These are phyloP conservation scores for Pseudomyrmex pallidus DNA, from an alignment of 1,140 invertebrate species.

Conservation along the genomic window DNA sequence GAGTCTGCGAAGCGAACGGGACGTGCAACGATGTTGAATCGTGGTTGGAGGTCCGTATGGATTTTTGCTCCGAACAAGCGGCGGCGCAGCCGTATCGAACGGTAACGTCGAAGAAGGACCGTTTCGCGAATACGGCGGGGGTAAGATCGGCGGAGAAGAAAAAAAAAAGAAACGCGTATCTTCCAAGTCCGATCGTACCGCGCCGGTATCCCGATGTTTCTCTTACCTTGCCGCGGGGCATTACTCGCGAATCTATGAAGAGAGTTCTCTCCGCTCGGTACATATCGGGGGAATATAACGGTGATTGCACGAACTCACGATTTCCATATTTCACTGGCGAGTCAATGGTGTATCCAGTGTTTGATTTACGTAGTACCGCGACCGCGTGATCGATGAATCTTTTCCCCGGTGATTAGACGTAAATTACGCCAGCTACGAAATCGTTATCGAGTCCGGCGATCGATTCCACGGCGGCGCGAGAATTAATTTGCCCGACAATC, in stretches of 20 bases:
- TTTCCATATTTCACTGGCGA: conserved; percentile 60
- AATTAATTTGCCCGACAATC: conserved; percentile 50
- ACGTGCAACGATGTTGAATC: conserved; percentile 40
- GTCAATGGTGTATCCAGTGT: conserved; percentile 56
- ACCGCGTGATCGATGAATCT: conserved; percentile 60
- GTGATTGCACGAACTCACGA: conserved; percentile 59
- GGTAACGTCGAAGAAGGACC: conserved; percentile 47
- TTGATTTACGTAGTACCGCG: conserved; percentile 59
- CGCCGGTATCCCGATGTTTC: conserved; percentile 41
- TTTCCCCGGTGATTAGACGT: conserved; percentile 52
- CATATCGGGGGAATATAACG: conserved; percentile 43
- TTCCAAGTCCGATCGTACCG: conserved; percentile 42
- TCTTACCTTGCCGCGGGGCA: conserved; percentile 55
- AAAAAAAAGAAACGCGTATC: conserved; percentile 38
- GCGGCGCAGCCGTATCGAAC: conserved; percentile 44
- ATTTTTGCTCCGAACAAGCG: conserved; percentile 40
- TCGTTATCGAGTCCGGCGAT: conserved; percentile 41
- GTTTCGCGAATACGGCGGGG: conserved; percentile 47
- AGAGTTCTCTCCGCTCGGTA: conserved; percentile 22
- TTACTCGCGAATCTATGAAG: conserved; percentile 48
- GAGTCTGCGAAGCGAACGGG: conserved; percentile 31
- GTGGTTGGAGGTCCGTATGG: conserved; percentile 28
- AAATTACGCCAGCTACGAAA: conserved; percentile 58
- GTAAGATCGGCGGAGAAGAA: conserved; percentile 6
- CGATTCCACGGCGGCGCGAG: conserved; percentile 36